Base-by-base conservation (phyloP, 2,113 vertebrate genomes). In the Tragelaphus buxtoni region DNA sequence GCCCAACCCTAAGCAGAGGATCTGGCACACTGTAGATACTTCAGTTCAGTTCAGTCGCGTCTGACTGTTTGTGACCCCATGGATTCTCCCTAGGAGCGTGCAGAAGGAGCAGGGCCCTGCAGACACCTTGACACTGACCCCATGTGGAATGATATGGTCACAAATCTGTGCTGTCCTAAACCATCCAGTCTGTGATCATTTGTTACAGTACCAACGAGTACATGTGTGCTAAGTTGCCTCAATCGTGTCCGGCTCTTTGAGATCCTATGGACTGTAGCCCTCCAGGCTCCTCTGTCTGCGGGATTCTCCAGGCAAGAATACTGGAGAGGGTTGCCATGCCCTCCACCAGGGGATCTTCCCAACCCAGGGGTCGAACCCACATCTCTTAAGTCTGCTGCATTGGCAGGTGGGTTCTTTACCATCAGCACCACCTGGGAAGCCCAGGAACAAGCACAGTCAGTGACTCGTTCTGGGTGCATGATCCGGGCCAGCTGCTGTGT, bases 381-480 rank as follows among this genome's bases (percentile, higher is more conserved):
- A 0, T 74, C 35, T 74, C 69, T 42, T 42, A 7, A 2, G 22
- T 42, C 69, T 42, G 5, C 69, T 42, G 69, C 69, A 5, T 0
- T 26, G 22, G 35, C 69, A 74, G 69, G 22, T 0, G 0, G 7
- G 9, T 39, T 39, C 63, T 69, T 5, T 35, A 69, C 18, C 65
- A 39, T 9, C 35, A 7, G 35, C 0, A 0, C 69, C 69, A 42
- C 22, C 35, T 74, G 35, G 11, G 35, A 26, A 74, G 35, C 69
- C 35, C 35, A 42, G 69, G 18, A 24, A 14, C 18, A 18, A 28
- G 28, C 1, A 14, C 30, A 4, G 1, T 18, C 11, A 3, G 32
- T 7, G 26, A 39, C 35, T 10, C 0, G 17, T 9, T 13, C 47
- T 3, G 4, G 49, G 7, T 8, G 8, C 4, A 32, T 65, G 72